Evolutionary conservation across 2,113 vertebrate genomes (phyloP).

Genomic region (Saguinus imperator): DNA sequence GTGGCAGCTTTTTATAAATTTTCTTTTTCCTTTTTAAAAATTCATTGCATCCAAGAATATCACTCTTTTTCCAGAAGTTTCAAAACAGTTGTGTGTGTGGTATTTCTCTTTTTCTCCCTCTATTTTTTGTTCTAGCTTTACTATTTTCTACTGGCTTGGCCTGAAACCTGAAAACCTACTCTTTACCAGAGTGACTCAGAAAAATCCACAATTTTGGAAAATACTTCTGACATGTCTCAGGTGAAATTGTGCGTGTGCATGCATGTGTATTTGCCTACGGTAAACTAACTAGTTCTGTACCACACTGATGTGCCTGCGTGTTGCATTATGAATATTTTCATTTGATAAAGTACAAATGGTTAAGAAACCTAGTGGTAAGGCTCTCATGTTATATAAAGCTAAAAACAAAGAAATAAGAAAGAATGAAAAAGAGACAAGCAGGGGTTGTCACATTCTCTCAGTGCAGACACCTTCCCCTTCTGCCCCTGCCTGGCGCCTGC

Average conservation of each 20-base stretch:
- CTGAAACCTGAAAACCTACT: slow-evolving; percentile 9
- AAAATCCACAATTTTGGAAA: background rate
- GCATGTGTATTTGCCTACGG: background rate
- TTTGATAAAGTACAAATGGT: background rate
- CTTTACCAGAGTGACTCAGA: background rate
- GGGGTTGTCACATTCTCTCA: background rate
- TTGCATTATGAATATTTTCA: background rate
- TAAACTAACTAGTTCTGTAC: background rate
- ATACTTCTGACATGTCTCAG: background rate
- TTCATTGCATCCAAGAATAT: background rate
- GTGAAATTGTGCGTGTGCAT: background rate
- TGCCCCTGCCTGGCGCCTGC: accelerated
- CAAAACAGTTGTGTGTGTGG: background rate
- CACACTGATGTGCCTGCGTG: background rate
- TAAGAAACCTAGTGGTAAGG: background rate
- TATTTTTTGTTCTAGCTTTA: slow-evolving; percentile 23
- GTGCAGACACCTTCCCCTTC: too few relatives aligned
- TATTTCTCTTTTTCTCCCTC: slow-evolving; percentile 5
- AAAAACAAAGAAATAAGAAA: background rate
- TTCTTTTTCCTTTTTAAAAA: background rate
- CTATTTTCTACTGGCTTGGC: background rate
- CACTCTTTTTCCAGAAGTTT: slow-evolving; percentile 25
- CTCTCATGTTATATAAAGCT: background rate
- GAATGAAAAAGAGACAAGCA: background rate
- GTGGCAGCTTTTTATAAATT: background rate